Evolutionary conservation across 2,888 invertebrate genomes (phyloP), one percentile per base, ranked within the genome.

Genomic region (Tipula helvola): DNA sequence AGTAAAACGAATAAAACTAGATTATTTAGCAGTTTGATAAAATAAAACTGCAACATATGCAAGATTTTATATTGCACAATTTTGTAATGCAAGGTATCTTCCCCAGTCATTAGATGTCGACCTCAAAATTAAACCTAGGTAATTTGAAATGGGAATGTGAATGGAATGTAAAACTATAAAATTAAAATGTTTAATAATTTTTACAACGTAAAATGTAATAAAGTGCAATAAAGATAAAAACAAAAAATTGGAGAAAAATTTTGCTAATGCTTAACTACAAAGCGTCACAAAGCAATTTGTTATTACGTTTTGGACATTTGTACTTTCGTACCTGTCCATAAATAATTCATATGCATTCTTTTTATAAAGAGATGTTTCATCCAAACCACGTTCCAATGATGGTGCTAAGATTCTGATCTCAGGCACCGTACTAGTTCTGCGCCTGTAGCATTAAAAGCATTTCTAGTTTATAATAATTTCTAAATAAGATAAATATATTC

Each of bases 351-450:
- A 90, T 88, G 91, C 90, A 90, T 90, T 90, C 88, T 90, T 90
- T 88, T 90, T 91, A 89, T 90, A 90, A 87, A 90, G 88, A 87
- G 89, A 90, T 88, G 90, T 90, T 87, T 90, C 90, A 92, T 96
- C 95, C 92, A 96, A 93, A 90, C 96, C 95, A 90, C 95, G 93
- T 93, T 96, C 96, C 93, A 95, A 93, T 92, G 96, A 96, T 89
- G 96, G 95, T 91, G 96, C 95, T 93, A 96, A 93, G 90, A 96
- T 95, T 90, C 96, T 95, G 90, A 96, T 96, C 93, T 95, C 95
- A 88, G 96, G 96, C 89, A 96, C 94, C 88, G 90, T 89, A 88
- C 90, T 89, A 88, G 92, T 94, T 94, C 93, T 95, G 93, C 91
- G 94, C 93, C 93, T 90, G 88, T 86, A 57, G 52, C 52, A 57